Evolutionary conservation across 2,113 vertebrate species (phyloP).

Genomic region (Austrofundulus limnaeus): DNA sequence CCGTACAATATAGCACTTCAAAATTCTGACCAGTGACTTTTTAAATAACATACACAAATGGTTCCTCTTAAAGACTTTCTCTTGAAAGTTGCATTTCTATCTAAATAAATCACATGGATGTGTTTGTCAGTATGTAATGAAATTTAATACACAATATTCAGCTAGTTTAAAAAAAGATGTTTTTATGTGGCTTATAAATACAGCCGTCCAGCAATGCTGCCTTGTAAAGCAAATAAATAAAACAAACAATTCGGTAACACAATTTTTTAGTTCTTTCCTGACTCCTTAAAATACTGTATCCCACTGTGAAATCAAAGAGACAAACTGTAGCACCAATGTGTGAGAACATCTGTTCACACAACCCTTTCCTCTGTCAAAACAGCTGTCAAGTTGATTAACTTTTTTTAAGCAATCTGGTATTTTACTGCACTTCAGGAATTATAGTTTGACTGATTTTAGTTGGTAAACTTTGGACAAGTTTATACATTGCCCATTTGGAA

Average conservation of each 20-base stretch:
- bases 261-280: slow-evolving; percentile 55
- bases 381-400: slow-evolving; percentile 10
- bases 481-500: slow-evolving; percentile 20
- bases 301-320: slow-evolving; percentile 39
- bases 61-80: slow-evolving; percentile 5
- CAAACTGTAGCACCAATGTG: slow-evolving; percentile 61
- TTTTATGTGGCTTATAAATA: slow-evolving; percentile 64
- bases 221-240: slow-evolving; percentile 79
- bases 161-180: slow-evolving; percentile 54
- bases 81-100: not conserved
- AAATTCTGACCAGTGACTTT: slow-evolving; percentile 1
- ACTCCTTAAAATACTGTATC: slow-evolving; percentile 54
- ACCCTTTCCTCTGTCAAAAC: slow-evolving; percentile 17
- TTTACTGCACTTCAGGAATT: slow-evolving; percentile 34
- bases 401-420: slow-evolving; percentile 21
- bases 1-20: too few species aligned
- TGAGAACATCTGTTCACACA: slow-evolving; percentile 31
- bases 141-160: slow-evolving; percentile 51
- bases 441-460: slow-evolving; percentile 12
- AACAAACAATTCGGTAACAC: slow-evolving; percentile 65
- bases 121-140: slow-evolving; percentile 48
- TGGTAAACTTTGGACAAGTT: slow-evolving; percentile 9
- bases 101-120: slow-evolving; percentile 26
- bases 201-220: slow-evolving; percentile 67
- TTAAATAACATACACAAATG: slow-evolving; percentile 16